Evolutionary conservation across 2,888 invertebrate species (phyloP).

Genomic region (Ennomos quercinarius): DNA sequence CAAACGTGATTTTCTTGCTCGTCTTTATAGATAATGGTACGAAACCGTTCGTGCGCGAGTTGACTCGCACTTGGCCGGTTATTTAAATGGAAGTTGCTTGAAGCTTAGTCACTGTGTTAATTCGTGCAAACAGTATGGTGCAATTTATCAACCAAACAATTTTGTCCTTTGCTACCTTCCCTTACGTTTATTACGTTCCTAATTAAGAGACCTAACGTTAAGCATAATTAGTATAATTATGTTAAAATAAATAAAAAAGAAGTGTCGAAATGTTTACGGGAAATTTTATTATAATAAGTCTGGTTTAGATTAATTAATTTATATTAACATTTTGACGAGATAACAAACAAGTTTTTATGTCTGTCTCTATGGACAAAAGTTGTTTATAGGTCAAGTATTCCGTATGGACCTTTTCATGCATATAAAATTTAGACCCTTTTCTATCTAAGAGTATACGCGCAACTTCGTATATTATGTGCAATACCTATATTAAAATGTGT

Average conservation of each 20-base stretch:
- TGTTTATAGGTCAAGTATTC: constrained; percentile 2
- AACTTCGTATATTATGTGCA: no score
- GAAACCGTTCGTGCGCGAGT: no score
- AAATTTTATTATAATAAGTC: constrained; percentile 5
- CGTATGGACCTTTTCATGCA: background rate
- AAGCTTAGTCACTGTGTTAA: background rate
- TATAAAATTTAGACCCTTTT: background rate
- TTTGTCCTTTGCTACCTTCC: constrained; percentile 4
- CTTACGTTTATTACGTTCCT: constrained; percentile 10
- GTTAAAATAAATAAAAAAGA: background rate
- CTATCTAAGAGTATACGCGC: no score
- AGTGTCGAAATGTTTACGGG: background rate
- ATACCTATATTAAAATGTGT: no score
- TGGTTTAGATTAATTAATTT: background rate
- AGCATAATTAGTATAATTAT: constrained; percentile 4
- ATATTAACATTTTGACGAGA: background rate
- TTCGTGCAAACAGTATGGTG: background rate
- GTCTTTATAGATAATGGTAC: no score
- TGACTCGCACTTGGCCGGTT: no score
- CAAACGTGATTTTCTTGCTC: no score
- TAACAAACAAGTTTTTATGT: constrained; percentile 8
- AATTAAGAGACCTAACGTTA: constrained; percentile 17
- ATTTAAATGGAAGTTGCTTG: no score
- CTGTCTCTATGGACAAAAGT: background rate
- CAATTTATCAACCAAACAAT: constrained; percentile 3